Evolutionary conservation across 53 echinoderm and acorn worm species (phyloP).

Genomic region (Actinopyga echinites): DNA sequence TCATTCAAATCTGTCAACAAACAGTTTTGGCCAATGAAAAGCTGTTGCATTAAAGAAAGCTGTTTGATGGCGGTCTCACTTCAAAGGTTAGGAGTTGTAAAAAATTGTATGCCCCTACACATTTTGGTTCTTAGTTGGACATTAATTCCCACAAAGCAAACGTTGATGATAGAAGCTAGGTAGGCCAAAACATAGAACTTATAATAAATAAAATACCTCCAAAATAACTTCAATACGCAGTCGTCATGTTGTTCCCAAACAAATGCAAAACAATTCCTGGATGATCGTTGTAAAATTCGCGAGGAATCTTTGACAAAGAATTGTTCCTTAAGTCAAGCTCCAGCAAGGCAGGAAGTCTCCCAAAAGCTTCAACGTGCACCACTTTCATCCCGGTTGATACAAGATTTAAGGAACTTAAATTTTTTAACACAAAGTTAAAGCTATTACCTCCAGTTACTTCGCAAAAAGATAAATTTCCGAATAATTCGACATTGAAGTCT

Average conservation of each 20-base stretch:
- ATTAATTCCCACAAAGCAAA: too few species aligned
- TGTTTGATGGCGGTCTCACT: too few species aligned
- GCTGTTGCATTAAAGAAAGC: too few species aligned
- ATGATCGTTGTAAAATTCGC: neutral
- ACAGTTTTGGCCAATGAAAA: too few species aligned
- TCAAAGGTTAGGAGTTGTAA: too few species aligned
- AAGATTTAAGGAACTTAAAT: neutral
- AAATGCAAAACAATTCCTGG: slow-evolving; percentile 2
- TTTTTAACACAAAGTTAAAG: neutral
- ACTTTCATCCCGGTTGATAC: neutral
- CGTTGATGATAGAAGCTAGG: too few species aligned
- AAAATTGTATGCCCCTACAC: too few species aligned
- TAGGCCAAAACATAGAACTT: neutral
- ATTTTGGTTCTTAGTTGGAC: too few species aligned
- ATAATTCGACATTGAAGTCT: slow-evolving; percentile 1
- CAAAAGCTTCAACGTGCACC: neutral
- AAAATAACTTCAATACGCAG: neutral
- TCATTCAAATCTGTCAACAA: too few species aligned
- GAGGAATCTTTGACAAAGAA: neutral
- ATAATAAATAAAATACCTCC: neutral
- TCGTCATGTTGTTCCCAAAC: neutral
- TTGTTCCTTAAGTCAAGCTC: slow-evolving; percentile 8
- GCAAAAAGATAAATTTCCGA: slow-evolving; percentile 3
- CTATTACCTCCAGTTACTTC: neutral
- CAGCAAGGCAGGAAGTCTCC: neutral